Conservation (phyloP, 2,797 vertebrate genomes). For the Perodicticus potto region DNA sequence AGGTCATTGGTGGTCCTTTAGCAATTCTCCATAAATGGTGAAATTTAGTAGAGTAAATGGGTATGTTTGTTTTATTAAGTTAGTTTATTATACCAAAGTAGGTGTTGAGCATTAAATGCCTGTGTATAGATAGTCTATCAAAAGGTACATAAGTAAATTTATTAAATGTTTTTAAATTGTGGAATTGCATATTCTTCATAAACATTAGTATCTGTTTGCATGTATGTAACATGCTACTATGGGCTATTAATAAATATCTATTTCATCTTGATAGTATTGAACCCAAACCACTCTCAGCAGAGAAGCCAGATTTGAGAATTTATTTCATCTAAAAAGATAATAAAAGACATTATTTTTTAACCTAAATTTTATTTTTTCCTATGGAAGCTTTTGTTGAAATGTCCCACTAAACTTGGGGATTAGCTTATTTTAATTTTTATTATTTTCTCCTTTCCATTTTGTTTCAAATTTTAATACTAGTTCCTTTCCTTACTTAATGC, state of each 20-base stretch:
- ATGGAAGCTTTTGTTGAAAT: background rate
- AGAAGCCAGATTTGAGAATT: background rate
- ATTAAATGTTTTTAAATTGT: background rate
- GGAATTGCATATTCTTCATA: background rate
- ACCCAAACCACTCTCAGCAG: background rate
- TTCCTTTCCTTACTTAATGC: background rate
- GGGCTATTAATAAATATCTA: background rate
- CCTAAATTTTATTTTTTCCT: background rate
- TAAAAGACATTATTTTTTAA: background rate
- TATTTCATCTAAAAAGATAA: background rate
- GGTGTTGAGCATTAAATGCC: background rate
- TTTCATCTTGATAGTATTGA: conserved; percentile 1
- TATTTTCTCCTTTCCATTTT: background rate
- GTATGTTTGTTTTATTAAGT: background rate
- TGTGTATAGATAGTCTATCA: background rate
- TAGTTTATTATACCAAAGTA: background rate
- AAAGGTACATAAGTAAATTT: background rate
- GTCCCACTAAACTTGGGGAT: background rate
- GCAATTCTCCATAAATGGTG: background rate
- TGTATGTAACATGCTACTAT: background rate
- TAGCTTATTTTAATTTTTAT: background rate
- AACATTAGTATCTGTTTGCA: background rate
- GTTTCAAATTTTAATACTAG: background rate
- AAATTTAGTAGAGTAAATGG: background rate
- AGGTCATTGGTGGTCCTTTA: background rate